Evolutionary conservation across 2,113 vertebrate species (phyloP), one percentile per base, ranked within the genome.

Genomic region (Amphiprion ocellaris): DNA sequence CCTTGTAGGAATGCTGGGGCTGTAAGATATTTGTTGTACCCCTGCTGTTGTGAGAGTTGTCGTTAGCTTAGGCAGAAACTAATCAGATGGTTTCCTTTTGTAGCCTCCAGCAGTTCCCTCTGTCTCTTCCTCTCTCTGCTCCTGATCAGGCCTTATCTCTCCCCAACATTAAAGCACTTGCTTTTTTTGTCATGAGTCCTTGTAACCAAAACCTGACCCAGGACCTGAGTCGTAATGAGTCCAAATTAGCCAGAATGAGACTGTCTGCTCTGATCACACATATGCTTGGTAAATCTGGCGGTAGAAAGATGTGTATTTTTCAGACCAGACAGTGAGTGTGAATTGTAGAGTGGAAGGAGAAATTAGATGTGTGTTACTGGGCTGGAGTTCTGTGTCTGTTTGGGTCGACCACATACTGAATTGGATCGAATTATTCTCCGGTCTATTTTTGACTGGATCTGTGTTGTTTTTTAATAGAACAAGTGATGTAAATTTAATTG

Each of bases 1-100:
- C 28, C 30, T 71, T 69, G 78, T 69, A 55, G 63, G 63, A 61
- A 80, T 21, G 30, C 19, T 4, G 16, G 23, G 55, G 62, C 69
- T 60, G 68, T 49, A 24, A 77, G 50, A 83, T 82, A 65, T 88
- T 86, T 82, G 69, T 79, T 82, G 83, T 75, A 37, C 33, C 65
- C 84, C 60, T 60, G 77, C 47, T 15, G 75, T 69, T 68, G 61
- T 61, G 74, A 82, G 75, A 77, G 77, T 63, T 74, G 39, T 83
- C 28, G 70, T 86, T 77, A 82, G 83, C 69, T 85, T 68, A n/a
- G 67, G 39, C 65, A 71, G 61, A 79, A 86, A 89, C 55, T 66
- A 84, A 90, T 91, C 80, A 83, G 74, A 82, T 26, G 46, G 49
- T 69, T 52, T 47, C 83, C 84, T 85, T 26, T 61, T 50, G 56